These are phyloP conservation scores for Sinosuthora webbiana DNA, from an alignment of 2,113 vertebrate species.

Conservation along the genomic window DNA sequence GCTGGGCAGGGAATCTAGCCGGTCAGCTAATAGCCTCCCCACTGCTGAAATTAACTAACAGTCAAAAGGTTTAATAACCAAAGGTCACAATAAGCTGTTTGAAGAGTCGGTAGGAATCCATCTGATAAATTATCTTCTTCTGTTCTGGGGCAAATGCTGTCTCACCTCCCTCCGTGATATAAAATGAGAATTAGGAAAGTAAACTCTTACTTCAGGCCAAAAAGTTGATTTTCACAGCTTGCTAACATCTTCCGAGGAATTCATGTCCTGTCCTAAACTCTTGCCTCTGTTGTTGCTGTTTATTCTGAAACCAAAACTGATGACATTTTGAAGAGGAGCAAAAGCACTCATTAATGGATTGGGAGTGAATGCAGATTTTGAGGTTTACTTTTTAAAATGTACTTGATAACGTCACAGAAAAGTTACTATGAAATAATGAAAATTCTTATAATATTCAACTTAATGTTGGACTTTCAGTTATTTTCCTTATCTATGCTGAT, in stretches of 20 bases:
- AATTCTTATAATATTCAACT: neutral
- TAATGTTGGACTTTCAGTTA: neutral
- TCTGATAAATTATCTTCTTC: constrained; percentile 70
- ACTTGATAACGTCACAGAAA: neutral
- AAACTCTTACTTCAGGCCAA: constrained; percentile 32
- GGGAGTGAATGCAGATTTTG: neutral
- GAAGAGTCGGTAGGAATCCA: constrained; percentile 71
- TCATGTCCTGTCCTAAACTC: neutral
- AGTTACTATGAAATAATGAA: neutral
- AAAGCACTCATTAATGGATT: neutral
- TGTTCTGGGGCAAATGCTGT: constrained; percentile 38
- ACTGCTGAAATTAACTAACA: constrained; percentile 80
- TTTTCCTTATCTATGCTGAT: neutral
- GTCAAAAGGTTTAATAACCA: constrained; percentile 77
- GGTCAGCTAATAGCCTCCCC: constrained; percentile 77
- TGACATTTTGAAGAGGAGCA: neutral
- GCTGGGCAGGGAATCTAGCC: constrained; percentile 69
- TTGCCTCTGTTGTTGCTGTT: neutral
- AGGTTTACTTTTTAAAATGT: neutral
- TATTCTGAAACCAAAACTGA: neutral
- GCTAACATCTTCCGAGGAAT: neutral
- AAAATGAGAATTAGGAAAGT: constrained; percentile 51
- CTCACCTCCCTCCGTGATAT: constrained; percentile 34
- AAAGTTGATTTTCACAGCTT: constrained; percentile 44
- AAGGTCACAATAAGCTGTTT: constrained; percentile 66